Evolutionary conservation across 35 echinoderm and acorn worm species (phyloP).

Genomic region (Holothuria glaberrima): DNA sequence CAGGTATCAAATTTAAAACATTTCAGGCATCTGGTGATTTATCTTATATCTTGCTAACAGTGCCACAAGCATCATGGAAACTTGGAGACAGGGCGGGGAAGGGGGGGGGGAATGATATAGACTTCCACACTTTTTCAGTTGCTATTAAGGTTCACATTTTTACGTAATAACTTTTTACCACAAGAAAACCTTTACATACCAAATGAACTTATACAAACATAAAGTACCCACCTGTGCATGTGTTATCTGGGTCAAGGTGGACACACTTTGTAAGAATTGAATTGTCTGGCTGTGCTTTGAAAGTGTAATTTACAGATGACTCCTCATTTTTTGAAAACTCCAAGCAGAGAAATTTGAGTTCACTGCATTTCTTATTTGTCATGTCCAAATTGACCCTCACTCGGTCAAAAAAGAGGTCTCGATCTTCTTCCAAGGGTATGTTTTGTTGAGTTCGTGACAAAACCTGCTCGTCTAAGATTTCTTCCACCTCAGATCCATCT

Average conservation of each 20-base stretch:
- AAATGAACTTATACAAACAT: too few species aligned
- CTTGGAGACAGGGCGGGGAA: too few species aligned
- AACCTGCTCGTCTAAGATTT: slow-evolving; percentile 37
- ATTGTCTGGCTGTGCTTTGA: slow-evolving; percentile 14
- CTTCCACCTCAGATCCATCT: slow-evolving; percentile 38
- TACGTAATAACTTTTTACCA: too few species aligned
- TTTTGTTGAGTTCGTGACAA: slow-evolving; percentile 37
- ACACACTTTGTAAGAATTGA: slow-evolving; percentile 33
- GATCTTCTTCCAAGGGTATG: slow-evolving; percentile 12
- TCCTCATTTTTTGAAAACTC: slow-evolving; percentile 64
- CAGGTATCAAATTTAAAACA: too few species aligned
- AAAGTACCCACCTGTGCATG: slow-evolving; percentile 15
- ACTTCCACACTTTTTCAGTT: too few species aligned
- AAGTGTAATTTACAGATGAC: slow-evolving; percentile 47
- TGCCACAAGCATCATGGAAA: too few species aligned
- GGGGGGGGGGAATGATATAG: too few species aligned
- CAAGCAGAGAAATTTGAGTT: slow-evolving; percentile 53
- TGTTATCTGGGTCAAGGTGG: slow-evolving; percentile 40
- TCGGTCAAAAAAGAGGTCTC: slow-evolving; percentile 23
- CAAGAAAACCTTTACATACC: too few species aligned
- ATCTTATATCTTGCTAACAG: too few species aligned
- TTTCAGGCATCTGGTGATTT: too few species aligned
- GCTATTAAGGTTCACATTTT: too few species aligned
- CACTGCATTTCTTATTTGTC: slow-evolving; percentile 21
- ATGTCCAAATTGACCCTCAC: slow-evolving; percentile 54